Base-by-base conservation (phyloP, 2,888 invertebrate genomes). In the Agriopis marginaria region DNA sequence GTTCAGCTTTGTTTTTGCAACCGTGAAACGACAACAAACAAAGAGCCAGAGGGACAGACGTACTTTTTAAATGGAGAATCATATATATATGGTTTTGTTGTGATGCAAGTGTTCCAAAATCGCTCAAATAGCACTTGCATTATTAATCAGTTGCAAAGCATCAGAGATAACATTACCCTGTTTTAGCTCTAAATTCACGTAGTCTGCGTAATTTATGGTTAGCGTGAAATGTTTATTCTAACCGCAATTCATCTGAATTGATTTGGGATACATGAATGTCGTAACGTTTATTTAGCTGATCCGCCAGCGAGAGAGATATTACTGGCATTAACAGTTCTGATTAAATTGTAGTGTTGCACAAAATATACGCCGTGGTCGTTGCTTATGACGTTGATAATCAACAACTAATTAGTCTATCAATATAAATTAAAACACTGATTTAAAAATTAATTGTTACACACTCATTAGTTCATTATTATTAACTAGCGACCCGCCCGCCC, bases 141-240 rank as follows among this genome's bases (percentile, higher is more conserved):
- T 54, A 66, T 68, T 72, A 70, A 59, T 42, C n/a, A 14, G 3
- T 42, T 7, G n/a, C 17, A 45, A 64, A 50, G 17, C 23, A 32
- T 58, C 56, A 49, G 45, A 42, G 10, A 58, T 58, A 61, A 50
- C 50, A 58, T 55, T 66, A 62, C 65, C 54, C 58, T 14, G 45
- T 67, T 71, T 32, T 12, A 63, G 54, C 12, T 47, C 32, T 39
- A 42, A 67, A 68, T 23, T 14, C 9, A 10, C 42, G 39, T 50
- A 42, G 61, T 51, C 51, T 51, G 40, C 60, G 51, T 65, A 66
- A 56, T 68, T 45, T 49, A 67, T 61, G 64, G 61, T 63, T 54
- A 54, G 47, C 61, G 56, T 50, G 23, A 55, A 70, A 65, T 67
- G 67, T 68, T 71, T 68, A 68, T 71, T 60, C 63, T 40, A 23